Evolutionary conservation across 2,888 invertebrate genomes (phyloP).

Genomic region (Cantharis flavilabris): DNA sequence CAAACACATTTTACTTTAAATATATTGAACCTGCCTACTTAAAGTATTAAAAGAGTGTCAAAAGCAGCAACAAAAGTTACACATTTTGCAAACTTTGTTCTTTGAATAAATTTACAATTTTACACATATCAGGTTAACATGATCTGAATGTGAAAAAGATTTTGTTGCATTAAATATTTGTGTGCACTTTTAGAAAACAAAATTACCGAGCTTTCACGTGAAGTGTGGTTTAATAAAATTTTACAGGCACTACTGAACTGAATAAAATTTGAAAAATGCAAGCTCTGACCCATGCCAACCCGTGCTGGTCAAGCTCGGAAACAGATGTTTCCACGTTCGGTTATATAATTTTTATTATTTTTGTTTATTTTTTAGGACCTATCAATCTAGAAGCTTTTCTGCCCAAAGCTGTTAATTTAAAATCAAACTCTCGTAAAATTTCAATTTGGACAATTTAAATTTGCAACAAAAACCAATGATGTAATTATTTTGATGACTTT

Average conservation of each 20-base stretch:
- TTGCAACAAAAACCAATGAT: neutral
- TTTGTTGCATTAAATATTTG: neutral
- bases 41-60: neutral
- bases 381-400: neutral
- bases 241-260: neutral
- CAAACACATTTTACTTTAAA: neutral
- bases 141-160: neutral
- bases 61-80: neutral
- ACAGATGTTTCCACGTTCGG: neutral
- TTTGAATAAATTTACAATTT: neutral
- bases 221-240: neutral
- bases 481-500: neutral
- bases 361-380: neutral
- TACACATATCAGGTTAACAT: neutral
- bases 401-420: neutral
- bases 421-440: neutral
- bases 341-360: neutral
- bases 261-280: neutral
- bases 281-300: neutral
- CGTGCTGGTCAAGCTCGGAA: neutral
- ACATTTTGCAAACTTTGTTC: neutral
- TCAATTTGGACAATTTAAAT: neutral
- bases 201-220: neutral
- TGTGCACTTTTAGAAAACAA: neutral
- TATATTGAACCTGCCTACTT: neutral